Base-by-base conservation (phyloP, 2,797 vertebrate species). In the Alauda arvensis region DNA sequence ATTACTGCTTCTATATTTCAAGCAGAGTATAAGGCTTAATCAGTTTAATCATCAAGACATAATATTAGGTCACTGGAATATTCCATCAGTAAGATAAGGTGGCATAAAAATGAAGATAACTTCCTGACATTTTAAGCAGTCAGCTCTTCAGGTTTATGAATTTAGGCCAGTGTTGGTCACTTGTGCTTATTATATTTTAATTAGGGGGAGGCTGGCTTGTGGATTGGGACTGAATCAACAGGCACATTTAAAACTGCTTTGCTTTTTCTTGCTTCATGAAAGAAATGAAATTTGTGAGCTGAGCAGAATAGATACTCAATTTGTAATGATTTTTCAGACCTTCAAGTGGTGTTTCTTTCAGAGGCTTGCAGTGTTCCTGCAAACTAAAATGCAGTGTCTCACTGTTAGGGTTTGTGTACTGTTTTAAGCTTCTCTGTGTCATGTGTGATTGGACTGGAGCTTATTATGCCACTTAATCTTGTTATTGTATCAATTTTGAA, bases 191-290 rank as follows among this genome's bases (percentile, higher is more conserved):
- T 62, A 24, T 62, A 24, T 10, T 77, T 74, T 62, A 5, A 46
- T 45, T 25, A 34, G 10, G 3, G 2, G 3, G 6, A 9, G 2
- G 2, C n/a, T 9, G 4, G 6, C 17, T 59, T 67, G 8, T 52
- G 33, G 23, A 4, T 26, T 43, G n/a, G 14, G 23, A 21, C n/a
- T 48, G 65, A 45, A 65, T 21, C 24, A 28, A 34, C 14, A 37
- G 39, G 19, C 23, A 62, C 24, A 25, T 75, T 43, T 14, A 33
- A 60, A 16, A 20, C 17, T 75, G 10, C 40, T 74, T 74, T 80
- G 9, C 16, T 59, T 77, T 69, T 74, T 33, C 21, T 69, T 37
- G 37, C 37, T 37, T 37, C 37, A 37, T 37, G 37, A 37, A 37
- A 37, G 65, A 80, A 80, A 33, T 61, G 8, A 55, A 53, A 42